A percentile compares a stretch with the other conserved stretches of the same genome.
Conservation (phyloP, 37 sponge, comb jelly and placozoan genomes). For the Dysidea cf. avara region DNA sequence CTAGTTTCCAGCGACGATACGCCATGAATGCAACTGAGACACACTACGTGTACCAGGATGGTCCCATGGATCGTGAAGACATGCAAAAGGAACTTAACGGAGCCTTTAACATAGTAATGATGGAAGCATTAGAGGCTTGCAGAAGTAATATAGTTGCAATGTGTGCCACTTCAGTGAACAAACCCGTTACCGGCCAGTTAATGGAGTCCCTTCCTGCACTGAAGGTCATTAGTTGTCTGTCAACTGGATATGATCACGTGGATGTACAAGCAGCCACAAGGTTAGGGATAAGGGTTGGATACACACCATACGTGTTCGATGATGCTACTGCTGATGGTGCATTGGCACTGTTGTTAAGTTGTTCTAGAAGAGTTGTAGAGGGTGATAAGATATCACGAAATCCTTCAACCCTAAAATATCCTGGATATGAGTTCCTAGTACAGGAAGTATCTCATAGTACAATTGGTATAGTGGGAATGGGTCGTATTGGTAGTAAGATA, state of each 20-base stretch:
- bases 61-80: constrained; percentile 1
- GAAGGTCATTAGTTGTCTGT: constrained; percentile 63
- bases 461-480: too few relatives aligned
- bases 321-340: constrained; percentile 75
- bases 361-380: constrained; percentile 68
- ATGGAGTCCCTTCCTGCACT: constrained; percentile 69
- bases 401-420: too few relatives aligned
- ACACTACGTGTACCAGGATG: constrained; percentile 55
- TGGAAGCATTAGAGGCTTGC: constrained; percentile 9
- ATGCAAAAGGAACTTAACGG: constrained; percentile 35
- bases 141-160: constrained; percentile 45
- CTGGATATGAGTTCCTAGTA: too few relatives aligned
- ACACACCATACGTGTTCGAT: constrained; percentile 70
- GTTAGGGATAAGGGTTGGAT: constrained; percentile 73
- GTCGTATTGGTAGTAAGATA: too few relatives aligned
- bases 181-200: constrained; percentile 32
- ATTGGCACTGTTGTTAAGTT: constrained; percentile 67
- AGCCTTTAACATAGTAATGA: constrained; percentile 47
- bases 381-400: too few relatives aligned
- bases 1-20: too few relatives aligned
- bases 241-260: constrained; percentile 77
- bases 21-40: constrained; percentile 40
- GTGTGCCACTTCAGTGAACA: constrained; percentile 21
- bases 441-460: constrained; percentile 68
- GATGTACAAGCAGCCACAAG: constrained; percentile 71